Conservation (phyloP, 2,797 vertebrate genomes). For the Bovichtus variegatus region DNA sequence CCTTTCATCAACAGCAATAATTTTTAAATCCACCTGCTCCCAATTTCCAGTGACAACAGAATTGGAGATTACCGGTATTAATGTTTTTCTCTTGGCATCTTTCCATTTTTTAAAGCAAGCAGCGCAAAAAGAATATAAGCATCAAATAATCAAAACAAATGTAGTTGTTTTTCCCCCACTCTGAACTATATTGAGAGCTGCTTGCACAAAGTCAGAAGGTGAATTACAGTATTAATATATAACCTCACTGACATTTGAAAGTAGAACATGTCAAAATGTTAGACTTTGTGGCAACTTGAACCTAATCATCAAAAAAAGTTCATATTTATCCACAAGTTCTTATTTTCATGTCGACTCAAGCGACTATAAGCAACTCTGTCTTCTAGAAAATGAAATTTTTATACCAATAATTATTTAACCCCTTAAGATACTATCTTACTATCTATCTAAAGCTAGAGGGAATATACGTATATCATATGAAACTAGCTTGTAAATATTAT, state of each 20-base stretch:
- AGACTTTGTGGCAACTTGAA: neutral
- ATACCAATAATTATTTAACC: too few species aligned
- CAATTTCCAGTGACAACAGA: slow-evolving; percentile 13
- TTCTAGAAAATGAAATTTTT: neutral
- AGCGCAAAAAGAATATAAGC: slow-evolving; percentile 4
- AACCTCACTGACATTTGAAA: neutral
- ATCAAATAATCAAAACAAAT: neutral
- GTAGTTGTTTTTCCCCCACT: neutral
- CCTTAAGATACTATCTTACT: too few species aligned
- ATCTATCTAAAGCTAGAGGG: too few species aligned
- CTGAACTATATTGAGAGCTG: neutral
- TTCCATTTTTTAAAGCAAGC: neutral
- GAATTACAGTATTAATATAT: neutral
- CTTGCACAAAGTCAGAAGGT: neutral
- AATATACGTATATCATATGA: too few species aligned
- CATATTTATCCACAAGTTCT: neutral
- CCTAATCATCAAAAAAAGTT: neutral
- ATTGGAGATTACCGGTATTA: slow-evolving; percentile 18
- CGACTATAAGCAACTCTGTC: neutral
- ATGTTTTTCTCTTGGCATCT: slow-evolving; percentile 1
- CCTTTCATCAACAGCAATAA: neutral
- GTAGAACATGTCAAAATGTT: neutral
- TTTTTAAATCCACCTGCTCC: slow-evolving; percentile 32
- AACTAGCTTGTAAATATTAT: too few species aligned
- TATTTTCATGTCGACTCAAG: neutral